phyloP scores from a whole-genome alignment of 2,888 invertebrate species.

The Agriopis leucophaearia region DNA sequence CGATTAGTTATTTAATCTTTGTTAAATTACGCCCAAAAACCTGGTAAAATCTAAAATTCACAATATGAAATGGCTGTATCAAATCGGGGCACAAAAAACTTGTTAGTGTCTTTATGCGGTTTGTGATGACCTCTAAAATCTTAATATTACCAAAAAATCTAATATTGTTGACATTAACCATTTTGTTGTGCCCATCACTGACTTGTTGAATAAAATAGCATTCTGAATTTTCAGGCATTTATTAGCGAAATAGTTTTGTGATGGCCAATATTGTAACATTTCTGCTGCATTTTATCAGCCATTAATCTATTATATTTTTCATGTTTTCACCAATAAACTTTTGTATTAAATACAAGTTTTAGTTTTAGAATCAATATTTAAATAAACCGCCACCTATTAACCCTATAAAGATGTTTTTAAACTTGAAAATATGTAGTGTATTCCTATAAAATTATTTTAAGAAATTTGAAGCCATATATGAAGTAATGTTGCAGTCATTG shows the following conservation, averaged over 20 bases:
- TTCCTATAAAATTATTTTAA: constrained; percentile 12
- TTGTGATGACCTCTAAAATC: constrained; percentile 75
- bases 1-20: constrained; percentile 72
- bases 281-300: constrained; percentile 87
- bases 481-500: not conserved
- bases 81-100: constrained; percentile 84
- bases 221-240: constrained; percentile 86
- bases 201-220: constrained; percentile 67
- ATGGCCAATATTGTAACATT: constrained; percentile 86
- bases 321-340: constrained; percentile 87
- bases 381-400: constrained; percentile 84
- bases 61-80: constrained; percentile 81
- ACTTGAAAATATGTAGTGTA: constrained; percentile 35
- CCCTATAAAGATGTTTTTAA: constrained; percentile 78
- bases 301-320: constrained; percentile 87
- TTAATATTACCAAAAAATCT: constrained; percentile 77
- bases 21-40: constrained; percentile 77
- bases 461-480: not conserved
- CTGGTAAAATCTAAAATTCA: constrained; percentile 70
- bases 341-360: constrained; percentile 87
- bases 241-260: constrained; percentile 84
- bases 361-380: constrained; percentile 85
- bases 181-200: constrained; percentile 83
- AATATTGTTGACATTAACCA: constrained; percentile 81
- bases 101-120: constrained; percentile 81